Percentiles rank a stretch among this genome's conserved stretches.
phyloP scores from a whole-genome alignment of 2,888 invertebrate species.

The Argyresthia goedartella region DNA sequence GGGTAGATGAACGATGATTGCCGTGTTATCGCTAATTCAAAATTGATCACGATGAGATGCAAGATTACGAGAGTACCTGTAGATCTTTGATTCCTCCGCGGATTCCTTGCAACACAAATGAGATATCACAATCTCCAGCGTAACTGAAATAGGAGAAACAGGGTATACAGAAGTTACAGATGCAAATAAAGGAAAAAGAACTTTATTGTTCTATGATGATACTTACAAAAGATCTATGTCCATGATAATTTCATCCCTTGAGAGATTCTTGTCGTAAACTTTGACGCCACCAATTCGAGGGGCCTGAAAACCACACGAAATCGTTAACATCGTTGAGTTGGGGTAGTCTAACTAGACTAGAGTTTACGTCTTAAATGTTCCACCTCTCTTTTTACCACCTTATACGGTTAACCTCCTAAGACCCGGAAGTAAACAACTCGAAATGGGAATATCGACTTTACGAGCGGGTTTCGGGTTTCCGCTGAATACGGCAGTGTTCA shows the following conservation, averaged over 20 bases:
- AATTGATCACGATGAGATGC: too few relatives aligned
- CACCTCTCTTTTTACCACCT: too few relatives aligned
- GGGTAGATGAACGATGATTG: too few relatives aligned
- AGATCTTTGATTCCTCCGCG: conserved; percentile 88
- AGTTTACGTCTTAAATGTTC: too few relatives aligned
- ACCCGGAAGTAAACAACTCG: too few relatives aligned
- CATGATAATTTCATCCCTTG: conserved; percentile 95
- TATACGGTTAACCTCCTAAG: too few relatives aligned
- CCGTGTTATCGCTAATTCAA: too few relatives aligned
- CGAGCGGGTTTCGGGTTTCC: too few relatives aligned
- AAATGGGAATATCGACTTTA: too few relatives aligned
- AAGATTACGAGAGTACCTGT: conserved; percentile 56
- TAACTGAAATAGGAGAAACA: conserved; percentile 73
- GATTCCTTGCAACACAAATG: conserved; percentile 87
- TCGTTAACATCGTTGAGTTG: background rate
- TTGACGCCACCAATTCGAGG: conserved; percentile 95
- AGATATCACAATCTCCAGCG: conserved; percentile 97
- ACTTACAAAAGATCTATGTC: conserved; percentile 95
- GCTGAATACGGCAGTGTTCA: too few relatives aligned
- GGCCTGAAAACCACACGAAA: conserved; percentile 72
- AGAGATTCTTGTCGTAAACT: conserved; percentile 95
- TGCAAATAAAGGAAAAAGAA: background rate
- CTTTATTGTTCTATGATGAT: background rate
- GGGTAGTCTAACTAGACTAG: too few relatives aligned
- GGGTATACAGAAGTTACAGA: background rate